These are phyloP conservation scores for Xestia sexstrigata DNA, from an alignment of 2,888 invertebrate species.

Conservation along the genomic window DNA sequence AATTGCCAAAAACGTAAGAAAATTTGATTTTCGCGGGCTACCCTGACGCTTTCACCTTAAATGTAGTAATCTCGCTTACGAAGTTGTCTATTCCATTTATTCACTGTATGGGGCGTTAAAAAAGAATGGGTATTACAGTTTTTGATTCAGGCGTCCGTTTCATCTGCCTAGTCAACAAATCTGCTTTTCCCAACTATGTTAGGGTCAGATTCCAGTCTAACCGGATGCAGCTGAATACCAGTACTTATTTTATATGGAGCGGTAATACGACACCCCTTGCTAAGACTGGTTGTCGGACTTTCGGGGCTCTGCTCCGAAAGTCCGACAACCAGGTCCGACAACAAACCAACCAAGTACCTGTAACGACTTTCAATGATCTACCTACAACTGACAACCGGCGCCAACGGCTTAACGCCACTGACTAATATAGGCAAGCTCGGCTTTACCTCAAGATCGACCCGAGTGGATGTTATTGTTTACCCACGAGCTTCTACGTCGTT, in stretches of 20 bases:
- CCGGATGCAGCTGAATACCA: background rate
- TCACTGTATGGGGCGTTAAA: background rate
- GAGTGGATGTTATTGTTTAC: background rate
- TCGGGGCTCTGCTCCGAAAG: no score
- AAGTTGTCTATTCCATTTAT: background rate
- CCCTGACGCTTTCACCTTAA: no score
- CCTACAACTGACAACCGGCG: no score
- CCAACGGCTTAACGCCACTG: background rate
- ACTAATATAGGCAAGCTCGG: background rate
- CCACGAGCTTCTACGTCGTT: background rate
- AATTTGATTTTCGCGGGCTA: no score
- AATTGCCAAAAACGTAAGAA: no score
- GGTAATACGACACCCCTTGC: no score
- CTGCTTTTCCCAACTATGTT: background rate
- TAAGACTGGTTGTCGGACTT: no score
- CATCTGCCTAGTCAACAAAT: background rate
- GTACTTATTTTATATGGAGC: no score
- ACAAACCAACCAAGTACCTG: no score
- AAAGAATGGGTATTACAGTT: background rate
- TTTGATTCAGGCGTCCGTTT: background rate
- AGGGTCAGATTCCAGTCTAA: background rate
- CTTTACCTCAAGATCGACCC: background rate
- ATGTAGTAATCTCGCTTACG: background rate
- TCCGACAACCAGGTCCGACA: no score
- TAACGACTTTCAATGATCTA: no score